These are phyloP conservation scores for Drosophila diplacantha DNA, from an alignment of 2,888 invertebrate genomes.

Conservation along the genomic window DNA sequence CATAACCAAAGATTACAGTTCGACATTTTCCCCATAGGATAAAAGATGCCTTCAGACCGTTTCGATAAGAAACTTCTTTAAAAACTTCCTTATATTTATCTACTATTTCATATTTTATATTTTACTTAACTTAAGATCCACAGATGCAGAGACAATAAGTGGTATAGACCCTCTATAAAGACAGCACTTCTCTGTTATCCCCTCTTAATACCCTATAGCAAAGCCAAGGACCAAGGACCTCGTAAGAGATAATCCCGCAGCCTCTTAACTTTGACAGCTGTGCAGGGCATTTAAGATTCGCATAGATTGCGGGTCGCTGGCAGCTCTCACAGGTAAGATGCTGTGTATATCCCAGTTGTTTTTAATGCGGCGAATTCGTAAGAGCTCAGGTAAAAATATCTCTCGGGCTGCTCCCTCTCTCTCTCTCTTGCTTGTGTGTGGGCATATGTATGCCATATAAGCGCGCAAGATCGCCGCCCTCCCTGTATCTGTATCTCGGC, in stretches of 20 bases:
- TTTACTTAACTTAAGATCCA: background rate
- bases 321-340: constrained; percentile 39
- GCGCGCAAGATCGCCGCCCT: constrained; percentile 60
- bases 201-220: constrained; percentile 6
- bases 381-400: constrained; percentile 53
- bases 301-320: constrained; percentile 15
- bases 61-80: too few relatives aligned
- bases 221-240: constrained; percentile 4
- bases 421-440: constrained; percentile 37
- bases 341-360: constrained; percentile 46
- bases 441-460: constrained; percentile 63
- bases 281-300: constrained; percentile 38
- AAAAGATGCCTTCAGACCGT: background rate
- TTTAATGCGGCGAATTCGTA: constrained; percentile 57
- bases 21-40: background rate
- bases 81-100: too few relatives aligned
- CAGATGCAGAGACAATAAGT: background rate
- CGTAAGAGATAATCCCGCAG: constrained; percentile 14
- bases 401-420: constrained; percentile 8
- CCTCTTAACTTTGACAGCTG: constrained; percentile 34
- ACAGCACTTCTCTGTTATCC: background rate
- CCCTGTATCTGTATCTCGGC: constrained; percentile 17
- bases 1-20: background rate
- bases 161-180: background rate
- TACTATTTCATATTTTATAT: background rate